A percentile compares a stretch with the other conserved stretches of the same genome.
Evolutionary conservation across 2,113 vertebrate genomes (phyloP).

Genomic region (Nothocercus nigrocapillus): DNA sequence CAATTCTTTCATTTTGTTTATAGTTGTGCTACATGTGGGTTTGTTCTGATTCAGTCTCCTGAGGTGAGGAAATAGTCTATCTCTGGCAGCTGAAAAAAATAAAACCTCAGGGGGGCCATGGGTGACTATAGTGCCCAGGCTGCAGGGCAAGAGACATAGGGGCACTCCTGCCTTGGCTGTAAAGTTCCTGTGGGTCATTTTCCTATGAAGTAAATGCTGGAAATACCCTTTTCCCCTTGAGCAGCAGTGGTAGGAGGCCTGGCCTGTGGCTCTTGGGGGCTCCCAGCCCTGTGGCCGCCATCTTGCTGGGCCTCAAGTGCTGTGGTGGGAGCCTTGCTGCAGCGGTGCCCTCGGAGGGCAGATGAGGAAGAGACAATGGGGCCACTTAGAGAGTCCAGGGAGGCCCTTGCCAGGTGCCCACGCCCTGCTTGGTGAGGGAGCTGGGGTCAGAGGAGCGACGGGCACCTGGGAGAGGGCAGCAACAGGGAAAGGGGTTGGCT

Average conservation of each 20-base stretch:
- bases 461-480: too few relatives aligned
- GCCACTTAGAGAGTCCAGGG: background rate
- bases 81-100: background rate
- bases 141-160: accelerated
- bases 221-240: background rate
- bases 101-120: background rate
- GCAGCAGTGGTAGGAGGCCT: too few relatives aligned
- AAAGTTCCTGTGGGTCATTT: background rate
- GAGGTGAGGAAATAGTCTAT: background rate
- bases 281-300: background rate
- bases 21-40: background rate
- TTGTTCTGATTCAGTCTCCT: background rate
- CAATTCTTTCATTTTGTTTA: background rate
- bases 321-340: accelerated
- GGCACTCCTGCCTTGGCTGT: background rate
- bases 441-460: background rate
- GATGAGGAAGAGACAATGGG: background rate
- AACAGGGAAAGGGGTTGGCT: too few relatives aligned
- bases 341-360: accelerated
- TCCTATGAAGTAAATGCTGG: background rate
- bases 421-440: background rate
- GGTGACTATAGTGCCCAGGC: background rate
- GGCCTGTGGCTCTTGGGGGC: too few relatives aligned
- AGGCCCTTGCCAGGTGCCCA: too few relatives aligned
- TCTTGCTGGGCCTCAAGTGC: background rate